These are phyloP conservation scores for Caenorhabditis drosophilae DNA, from an alignment of 2,888 invertebrate genomes.

Conservation along the genomic window DNA sequence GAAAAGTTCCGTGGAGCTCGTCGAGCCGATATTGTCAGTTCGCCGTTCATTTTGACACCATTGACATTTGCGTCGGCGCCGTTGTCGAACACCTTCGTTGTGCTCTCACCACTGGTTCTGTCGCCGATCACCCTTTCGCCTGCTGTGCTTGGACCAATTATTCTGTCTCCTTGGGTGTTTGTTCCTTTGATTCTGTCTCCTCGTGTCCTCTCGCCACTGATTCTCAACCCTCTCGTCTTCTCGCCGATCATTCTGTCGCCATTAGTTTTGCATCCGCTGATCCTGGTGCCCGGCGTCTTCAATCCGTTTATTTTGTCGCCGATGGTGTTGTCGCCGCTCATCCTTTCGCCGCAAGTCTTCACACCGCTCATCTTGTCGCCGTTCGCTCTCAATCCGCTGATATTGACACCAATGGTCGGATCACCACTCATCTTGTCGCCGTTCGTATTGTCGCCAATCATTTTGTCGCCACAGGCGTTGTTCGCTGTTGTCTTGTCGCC, in stretches of 20 bases:
- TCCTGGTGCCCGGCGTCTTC: constrained; percentile 58
- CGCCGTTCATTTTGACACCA: constrained; percentile 51
- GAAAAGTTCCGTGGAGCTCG: constrained; percentile 43
- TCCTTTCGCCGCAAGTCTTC: constrained; percentile 64
- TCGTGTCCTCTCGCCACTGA: constrained; percentile 60
- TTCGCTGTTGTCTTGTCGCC: constrained; percentile 66
- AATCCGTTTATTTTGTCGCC: constrained; percentile 64
- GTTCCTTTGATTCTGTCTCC: constrained; percentile 62
- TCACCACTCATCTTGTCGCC: constrained; percentile 60
- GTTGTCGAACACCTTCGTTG: constrained; percentile 51
- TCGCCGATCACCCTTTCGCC: constrained; percentile 61
- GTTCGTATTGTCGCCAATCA: constrained; percentile 64
- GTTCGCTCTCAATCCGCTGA: constrained; percentile 60
- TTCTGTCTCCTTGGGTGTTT: constrained; percentile 65
- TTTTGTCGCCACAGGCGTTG: constrained; percentile 63
- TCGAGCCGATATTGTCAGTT: constrained; percentile 40
- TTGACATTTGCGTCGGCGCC: constrained; percentile 40
- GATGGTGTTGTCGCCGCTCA: constrained; percentile 60
- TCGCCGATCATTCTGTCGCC: constrained; percentile 61
- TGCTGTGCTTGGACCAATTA: constrained; percentile 62
- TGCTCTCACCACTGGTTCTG: constrained; percentile 56
- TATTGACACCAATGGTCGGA: constrained; percentile 60
- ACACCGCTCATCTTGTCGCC: constrained; percentile 63
- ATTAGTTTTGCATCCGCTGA: constrained; percentile 61
- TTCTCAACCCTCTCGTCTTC: constrained; percentile 55